Base-by-base conservation (phyloP, 2,888 invertebrate species). In the Chrysolina oricalcia region DNA sequence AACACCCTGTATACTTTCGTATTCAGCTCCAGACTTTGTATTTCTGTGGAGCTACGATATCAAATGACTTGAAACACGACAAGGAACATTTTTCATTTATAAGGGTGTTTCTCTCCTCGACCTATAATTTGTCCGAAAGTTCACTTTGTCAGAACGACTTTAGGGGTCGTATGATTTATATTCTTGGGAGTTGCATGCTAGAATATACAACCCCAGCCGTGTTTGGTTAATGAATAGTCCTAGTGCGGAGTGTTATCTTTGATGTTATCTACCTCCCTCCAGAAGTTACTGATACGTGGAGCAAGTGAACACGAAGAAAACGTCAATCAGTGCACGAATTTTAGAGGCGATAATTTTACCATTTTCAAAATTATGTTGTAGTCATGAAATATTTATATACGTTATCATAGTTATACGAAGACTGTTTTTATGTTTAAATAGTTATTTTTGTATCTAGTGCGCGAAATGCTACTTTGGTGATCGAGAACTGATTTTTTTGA, bases 171-270 rank as follows among this genome's bases (percentile, higher is more conserved):
- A 53, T 59, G 27, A 59, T 59, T 59, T 59, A 59, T 59, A n/a
- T 59, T 35, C 27, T 59, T 27, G 27, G 27, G 23, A 59, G 59
- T 59, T 27, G 59, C 59, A 59, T 59, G 59, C 35, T 59, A 15
- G 23, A n/a, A n/a, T 35, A 19, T 53, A 53, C 19, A 59, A 15
- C 59, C 59, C 27, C 1, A 23, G 35, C 35, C n/a, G 59, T 35
- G 59, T 59, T 59, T 59, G 59, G 27, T n/a, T 59, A 59, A 59
- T 59, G 59, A 59, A 59, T 59, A 59, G 59, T 27, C n/a, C 15
- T 35, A 8, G 59, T 35, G 27, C 19, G 59, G 15, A 5, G 23
- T 27, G 15, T 59, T 59, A 59, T 59, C 59, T 15, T 23, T 6
- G 15, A 59, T 59, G n/a, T 15, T 59, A 27, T 59, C 59, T 23